Base-by-base conservation (phyloP, 2,888 invertebrate genomes). In the Cantharis flavilabris region DNA sequence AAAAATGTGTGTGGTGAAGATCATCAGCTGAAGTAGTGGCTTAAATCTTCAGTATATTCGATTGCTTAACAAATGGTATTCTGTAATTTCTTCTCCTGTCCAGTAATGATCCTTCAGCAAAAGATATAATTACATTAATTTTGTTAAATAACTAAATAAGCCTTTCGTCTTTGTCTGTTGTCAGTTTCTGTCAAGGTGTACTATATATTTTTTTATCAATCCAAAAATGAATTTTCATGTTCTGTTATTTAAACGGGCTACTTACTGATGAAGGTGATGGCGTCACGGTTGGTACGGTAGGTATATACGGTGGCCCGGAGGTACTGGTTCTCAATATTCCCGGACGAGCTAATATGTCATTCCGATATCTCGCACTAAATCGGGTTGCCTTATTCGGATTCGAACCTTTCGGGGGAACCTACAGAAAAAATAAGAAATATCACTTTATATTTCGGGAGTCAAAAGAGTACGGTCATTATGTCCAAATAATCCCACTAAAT, bases 261-360 rank as follows among this genome's bases (percentile, higher is more conserved):
- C 77, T 75, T 69, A 79, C 79, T 70, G 73, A 75, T 20, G 67
- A 69, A n/a, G 81, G 73, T 18, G 80, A 69, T 83, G 91, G 87
- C 83, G 91, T 91, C 76, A 91, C 88, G 78, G 90, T 89, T 70
- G 92, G 92, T 83, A 93, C 91, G 78, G 92, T 92, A 77, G 92
- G 91, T 86, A 91, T 90, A 87, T 93, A 93, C 84, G 90, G 90
- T 71, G 92, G 91, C 83, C 90, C 90, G 83, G 89, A 90, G 73
- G 92, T 90, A 73, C 86, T 86, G 3, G 85, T 83, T 80, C 85
- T 84, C 23, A 90, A 86, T 77, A 89, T 89, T 74, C 89, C 89
- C 84, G 85, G 82, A 79, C 87, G 83, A 11, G 83, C 80, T 67
- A 86, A 81, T 70, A 84, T 81, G 73, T 88, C 88, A 76, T 84